Evolutionary conservation across 2,797 vertebrate species (phyloP).

Genomic region (Chelon labrosus): DNA sequence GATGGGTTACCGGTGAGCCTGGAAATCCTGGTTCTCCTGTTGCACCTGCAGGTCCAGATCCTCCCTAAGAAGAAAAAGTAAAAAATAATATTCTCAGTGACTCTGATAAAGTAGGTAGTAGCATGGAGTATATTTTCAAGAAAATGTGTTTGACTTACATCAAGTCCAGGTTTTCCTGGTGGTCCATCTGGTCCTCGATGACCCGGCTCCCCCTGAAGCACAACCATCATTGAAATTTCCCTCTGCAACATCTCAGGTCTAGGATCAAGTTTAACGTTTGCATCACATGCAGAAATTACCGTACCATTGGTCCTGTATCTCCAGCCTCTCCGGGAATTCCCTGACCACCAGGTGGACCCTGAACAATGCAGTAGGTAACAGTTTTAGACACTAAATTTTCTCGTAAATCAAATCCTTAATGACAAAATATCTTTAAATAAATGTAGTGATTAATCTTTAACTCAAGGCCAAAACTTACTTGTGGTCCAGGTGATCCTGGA

Average conservation of each 20-base stretch:
- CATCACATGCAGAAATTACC: not conserved
- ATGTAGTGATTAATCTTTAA: not conserved
- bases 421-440: not conserved
- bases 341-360: slow-evolving; percentile 90
- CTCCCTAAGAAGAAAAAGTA: slow-evolving; percentile 84
- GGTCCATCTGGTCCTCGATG: slow-evolving; percentile 93
- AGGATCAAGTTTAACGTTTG: not conserved
- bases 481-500: slow-evolving; percentile 86
- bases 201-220: slow-evolving; percentile 88
- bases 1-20: slow-evolving; percentile 89
- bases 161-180: slow-evolving; percentile 92
- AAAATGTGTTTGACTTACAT: slow-evolving; percentile 84
- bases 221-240: not conserved
- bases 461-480: slow-evolving; percentile 80
- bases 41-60: slow-evolving; percentile 89
- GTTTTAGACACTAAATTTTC: not conserved
- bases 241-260: not conserved
- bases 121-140: too few relatives aligned
- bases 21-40: slow-evolving; percentile 90
- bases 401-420: not conserved
- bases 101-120: too few relatives aligned
- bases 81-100: not conserved
- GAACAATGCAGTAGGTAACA: slow-evolving; percentile 2
- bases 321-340: slow-evolving; percentile 93
- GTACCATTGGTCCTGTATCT: slow-evolving; percentile 82